These are phyloP conservation scores for Rissa tridactyla DNA, from an alignment of 2,113 vertebrate species.

Conservation along the genomic window DNA sequence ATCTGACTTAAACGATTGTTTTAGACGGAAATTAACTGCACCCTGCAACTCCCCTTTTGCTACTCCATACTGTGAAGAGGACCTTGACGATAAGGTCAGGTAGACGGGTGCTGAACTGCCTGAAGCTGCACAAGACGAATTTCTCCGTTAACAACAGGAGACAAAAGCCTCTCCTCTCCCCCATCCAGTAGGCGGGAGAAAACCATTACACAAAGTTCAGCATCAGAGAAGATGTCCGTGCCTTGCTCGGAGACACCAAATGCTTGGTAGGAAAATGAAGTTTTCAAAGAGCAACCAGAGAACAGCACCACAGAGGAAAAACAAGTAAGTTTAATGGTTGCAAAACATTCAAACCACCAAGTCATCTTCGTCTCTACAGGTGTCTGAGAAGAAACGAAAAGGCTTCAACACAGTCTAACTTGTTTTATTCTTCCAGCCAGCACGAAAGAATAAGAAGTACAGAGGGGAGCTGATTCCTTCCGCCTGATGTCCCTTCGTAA, in stretches of 20 bases:
- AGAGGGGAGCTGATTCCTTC: background rate
- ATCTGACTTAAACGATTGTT: background rate
- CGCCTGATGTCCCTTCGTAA: background rate
- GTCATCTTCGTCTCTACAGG: background rate
- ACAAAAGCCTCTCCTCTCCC: background rate
- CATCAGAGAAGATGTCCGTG: background rate
- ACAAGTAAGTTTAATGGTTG: background rate
- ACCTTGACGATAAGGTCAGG: background rate
- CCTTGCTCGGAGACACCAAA: background rate
- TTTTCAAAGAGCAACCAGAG: background rate
- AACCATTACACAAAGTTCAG: background rate
- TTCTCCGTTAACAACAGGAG: background rate
- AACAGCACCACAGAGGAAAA: background rate
- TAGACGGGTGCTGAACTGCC: background rate
- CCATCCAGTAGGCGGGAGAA: background rate
- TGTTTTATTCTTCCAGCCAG: background rate
- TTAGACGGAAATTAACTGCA: background rate
- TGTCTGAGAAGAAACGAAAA: background rate
- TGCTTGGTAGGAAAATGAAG: background rate
- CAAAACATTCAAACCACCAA: background rate
- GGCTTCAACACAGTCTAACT: background rate
- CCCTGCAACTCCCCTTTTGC: background rate
- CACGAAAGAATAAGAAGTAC: background rate
- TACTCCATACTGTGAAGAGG: background rate
- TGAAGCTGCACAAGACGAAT: background rate